A percentile compares a stretch with the other conserved stretches of the same genome.
phyloP scores from a whole-genome alignment of 2,113 vertebrate genomes.

The Anthoscopus minutus region DNA sequence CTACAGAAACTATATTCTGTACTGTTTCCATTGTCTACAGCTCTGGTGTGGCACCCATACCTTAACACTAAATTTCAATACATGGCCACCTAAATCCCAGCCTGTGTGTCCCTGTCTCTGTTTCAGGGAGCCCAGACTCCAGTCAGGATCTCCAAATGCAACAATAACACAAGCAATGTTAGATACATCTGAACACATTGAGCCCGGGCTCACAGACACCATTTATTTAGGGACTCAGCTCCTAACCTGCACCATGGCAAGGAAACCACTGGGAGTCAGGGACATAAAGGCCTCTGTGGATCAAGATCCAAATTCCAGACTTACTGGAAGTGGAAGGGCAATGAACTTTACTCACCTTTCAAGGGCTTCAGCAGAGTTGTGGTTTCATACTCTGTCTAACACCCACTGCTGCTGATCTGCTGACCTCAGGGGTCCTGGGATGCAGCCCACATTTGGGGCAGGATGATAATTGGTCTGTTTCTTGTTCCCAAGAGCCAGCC shows the following conservation, averaged over 20 bases:
- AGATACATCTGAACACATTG: not conserved
- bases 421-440: conserved; percentile 30
- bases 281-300: not conserved
- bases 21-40: not conserved
- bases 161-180: not conserved
- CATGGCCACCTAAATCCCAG: not conserved
- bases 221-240: not conserved
- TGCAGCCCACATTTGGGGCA: not conserved
- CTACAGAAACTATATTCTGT: not conserved
- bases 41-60: not conserved
- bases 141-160: not conserved
- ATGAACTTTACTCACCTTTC: not conserved
- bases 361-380: not conserved
- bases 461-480: not conserved
- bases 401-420: not conserved
- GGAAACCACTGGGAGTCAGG: not conserved
- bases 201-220: not conserved
- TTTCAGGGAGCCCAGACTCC: not conserved
- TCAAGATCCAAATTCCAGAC: not conserved
- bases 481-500: not conserved
- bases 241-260: not conserved
- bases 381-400: not conserved
- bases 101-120: not conserved
- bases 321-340: conserved; percentile 23
- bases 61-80: not conserved